Base-by-base conservation (phyloP, 2,113 vertebrate species). In the Centropristis striata region DNA sequence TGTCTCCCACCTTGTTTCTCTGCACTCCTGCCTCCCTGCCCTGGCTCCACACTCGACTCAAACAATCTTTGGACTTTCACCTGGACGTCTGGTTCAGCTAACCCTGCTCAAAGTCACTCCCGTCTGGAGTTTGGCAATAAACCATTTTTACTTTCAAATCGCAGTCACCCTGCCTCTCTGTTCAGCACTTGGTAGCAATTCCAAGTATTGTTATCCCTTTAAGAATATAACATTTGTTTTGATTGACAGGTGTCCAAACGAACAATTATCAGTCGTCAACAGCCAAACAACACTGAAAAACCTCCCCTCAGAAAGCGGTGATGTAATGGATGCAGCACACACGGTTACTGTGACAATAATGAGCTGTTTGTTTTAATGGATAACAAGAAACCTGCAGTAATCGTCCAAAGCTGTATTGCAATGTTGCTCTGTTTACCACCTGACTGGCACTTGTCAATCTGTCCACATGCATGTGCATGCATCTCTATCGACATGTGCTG, bases 401-500 rank as follows among this genome's bases (percentile, higher is more conserved):
- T 66, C 50, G 21, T 59, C 41, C 37, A 42, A 49, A 18, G 18
- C 53, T 54, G 55, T 42, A 27, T 71, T 68, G 44, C 42, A 75
- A 39, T 36, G 73, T 68, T 25, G 9, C 23, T 53, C 20, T 66
- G 57, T 78, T 75, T 81, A 44, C 75, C 61, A 63, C 50, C 23
- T 59, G n/a, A 59, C 32, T 63, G 42, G 4, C 54, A 28, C 55
- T 50, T 54, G 65, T 63, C 58, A 70, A 49, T 42, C 74, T 50
- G 57, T 60, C 55, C 42, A 59, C 49, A 27, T 64, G 54, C 54
- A 78, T 64, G 70, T 73, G 41, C 44, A 6, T 75, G 55, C 54
- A 64, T 86, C 69, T 85, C 51, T 55, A 80, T 80, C 41, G 18
- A 77, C 13, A 16, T 61, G 64, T 55, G 54, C 57, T 9, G 25